Evolutionary conservation across 2,113 vertebrate species (phyloP).

Genomic region (Guaruba guarouba): DNA sequence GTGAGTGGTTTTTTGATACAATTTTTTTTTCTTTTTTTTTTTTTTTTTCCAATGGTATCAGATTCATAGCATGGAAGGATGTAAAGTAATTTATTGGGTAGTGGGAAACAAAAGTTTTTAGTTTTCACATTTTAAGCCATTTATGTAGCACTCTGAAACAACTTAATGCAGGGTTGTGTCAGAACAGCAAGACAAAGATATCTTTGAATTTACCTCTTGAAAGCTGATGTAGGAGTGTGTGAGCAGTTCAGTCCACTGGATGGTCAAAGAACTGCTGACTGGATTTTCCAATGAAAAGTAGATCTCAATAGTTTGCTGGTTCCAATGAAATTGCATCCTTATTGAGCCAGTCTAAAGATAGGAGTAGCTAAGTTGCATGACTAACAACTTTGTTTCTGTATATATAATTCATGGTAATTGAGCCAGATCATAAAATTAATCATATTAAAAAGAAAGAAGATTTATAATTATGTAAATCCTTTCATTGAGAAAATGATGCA

Average conservation of each 20-base stretch:
- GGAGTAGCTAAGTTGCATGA: neutral
- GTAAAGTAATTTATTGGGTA: neutral
- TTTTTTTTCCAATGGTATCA: neutral
- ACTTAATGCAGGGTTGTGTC: accelerated
- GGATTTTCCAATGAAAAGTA: neutral
- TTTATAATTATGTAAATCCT: neutral
- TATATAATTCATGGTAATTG: neutral
- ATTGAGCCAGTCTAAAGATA: neutral
- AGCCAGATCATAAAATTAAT: neutral
- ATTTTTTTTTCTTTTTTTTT: neutral
- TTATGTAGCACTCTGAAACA: neutral
- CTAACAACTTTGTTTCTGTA: neutral
- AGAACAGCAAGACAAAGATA: neutral
- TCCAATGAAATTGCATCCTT: neutral
- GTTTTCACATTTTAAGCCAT: neutral
- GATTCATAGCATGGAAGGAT: neutral
- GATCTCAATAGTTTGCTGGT: neutral
- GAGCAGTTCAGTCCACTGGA: neutral
- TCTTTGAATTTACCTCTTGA: neutral
- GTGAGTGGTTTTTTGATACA: neutral
- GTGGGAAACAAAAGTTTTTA: neutral
- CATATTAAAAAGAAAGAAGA: neutral
- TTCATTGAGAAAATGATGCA: conserved; percentile 3
- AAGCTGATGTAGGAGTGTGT: neutral
- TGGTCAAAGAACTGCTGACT: neutral